Evolutionary conservation across 2,797 vertebrate genomes (phyloP).

Genomic region (Choloepus didactylus): DNA sequence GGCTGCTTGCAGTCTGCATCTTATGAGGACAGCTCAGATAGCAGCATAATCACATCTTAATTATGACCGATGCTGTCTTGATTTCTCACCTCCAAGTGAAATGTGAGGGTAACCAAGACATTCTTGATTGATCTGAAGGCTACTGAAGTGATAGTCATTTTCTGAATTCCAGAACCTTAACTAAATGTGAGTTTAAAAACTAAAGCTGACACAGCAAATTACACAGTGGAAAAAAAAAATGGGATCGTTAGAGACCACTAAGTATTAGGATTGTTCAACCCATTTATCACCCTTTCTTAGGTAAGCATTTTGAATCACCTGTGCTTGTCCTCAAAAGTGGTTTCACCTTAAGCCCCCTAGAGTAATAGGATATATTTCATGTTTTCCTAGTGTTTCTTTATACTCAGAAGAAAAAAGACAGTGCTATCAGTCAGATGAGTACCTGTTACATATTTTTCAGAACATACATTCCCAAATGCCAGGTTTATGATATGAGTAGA

Average conservation of each 20-base stretch:
- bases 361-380: neutral
- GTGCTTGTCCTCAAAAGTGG: neutral
- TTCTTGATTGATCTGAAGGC: neutral
- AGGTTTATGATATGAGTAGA: neutral
- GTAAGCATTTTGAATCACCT: conserved; percentile 8
- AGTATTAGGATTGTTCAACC: neutral
- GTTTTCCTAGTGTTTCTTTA: conserved; percentile 37
- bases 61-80: neutral
- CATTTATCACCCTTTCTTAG: conserved; percentile 3
- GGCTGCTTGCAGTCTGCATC: neutral
- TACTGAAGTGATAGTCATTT: neutral
- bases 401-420: neutral
- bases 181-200: conserved; percentile 46
- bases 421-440: neutral
- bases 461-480: neutral
- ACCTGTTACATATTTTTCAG: neutral
- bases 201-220: conserved; percentile 29
- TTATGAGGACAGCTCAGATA: neutral
- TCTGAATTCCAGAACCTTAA: conserved; percentile 28
- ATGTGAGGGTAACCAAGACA: neutral
- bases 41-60: neutral
- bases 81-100: conserved; percentile 5
- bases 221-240: neutral
- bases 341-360: neutral
- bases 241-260: neutral